These are phyloP conservation scores for Acanthosepion lycidas DNA, from an alignment of 2,888 invertebrate genomes.

Conservation along the genomic window DNA sequence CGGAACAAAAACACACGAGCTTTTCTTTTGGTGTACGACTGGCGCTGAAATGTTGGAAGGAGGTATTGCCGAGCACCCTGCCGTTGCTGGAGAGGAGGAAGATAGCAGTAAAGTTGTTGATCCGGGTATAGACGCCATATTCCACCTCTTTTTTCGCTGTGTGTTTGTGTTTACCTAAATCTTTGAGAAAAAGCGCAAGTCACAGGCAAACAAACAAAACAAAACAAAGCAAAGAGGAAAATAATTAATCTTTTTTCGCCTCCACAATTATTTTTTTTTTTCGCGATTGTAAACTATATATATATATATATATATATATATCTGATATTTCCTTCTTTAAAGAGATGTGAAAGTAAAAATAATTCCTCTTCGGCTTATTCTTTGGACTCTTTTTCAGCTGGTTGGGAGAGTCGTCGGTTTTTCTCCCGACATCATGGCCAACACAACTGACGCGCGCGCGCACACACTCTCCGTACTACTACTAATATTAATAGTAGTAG, in stretches of 20 bases:
- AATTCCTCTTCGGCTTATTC: not conserved
- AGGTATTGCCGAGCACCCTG: not conserved
- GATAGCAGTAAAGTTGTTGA: not conserved
- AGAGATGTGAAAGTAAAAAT: not conserved
- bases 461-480: not conserved
- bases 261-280: not conserved
- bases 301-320: not conserved
- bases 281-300: not conserved
- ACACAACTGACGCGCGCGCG: not conserved
- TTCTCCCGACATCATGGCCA: not conserved
- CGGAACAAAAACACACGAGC: not conserved
- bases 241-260: not conserved
- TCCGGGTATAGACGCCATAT: constrained; percentile 14
- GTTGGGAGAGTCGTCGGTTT: not conserved
- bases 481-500: not conserved
- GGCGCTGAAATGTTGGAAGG: not conserved
- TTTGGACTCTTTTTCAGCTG: not conserved
- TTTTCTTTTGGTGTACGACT: not conserved
- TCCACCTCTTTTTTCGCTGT: not conserved
- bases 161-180: not conserved
- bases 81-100: not conserved
- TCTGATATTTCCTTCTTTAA: not conserved
- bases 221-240: not conserved
- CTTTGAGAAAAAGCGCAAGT: not conserved
- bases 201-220: not conserved